Percentiles rank a stretch among this genome's conserved stretches.
Evolutionary conservation across 2,888 invertebrate genomes (phyloP).

Genomic region (Mythimna albipuncta): DNA sequence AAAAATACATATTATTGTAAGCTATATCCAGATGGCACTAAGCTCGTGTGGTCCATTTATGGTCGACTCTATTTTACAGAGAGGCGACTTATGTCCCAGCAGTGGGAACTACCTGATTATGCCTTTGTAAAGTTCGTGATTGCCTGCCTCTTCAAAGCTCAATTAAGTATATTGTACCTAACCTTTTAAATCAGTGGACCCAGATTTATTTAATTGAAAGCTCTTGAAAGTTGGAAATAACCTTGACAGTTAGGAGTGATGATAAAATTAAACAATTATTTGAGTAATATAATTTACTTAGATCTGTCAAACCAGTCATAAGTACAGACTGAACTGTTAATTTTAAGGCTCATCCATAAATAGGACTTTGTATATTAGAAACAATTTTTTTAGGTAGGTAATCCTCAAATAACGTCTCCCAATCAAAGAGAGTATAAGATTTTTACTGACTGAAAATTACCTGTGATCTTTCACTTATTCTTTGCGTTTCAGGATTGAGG

Average conservation of each 20-base stretch:
- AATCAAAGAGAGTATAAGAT: no score
- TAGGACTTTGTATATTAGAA: no score
- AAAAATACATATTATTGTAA: no score
- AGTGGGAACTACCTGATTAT: background rate
- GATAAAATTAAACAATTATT: conserved; percentile 1
- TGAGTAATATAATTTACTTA: background rate
- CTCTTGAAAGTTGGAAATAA: background rate
- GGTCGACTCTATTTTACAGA: background rate
- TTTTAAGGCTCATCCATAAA: no score
- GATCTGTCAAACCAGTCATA: no score
- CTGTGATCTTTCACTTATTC: no score
- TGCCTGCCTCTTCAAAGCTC: background rate
- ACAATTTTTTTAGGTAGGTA: no score
- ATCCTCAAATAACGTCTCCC: no score
- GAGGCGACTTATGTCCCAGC: background rate
- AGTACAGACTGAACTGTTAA: no score
- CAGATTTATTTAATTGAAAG: conserved; percentile 1
- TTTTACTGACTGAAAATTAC: no score
- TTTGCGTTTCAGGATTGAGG: no score
- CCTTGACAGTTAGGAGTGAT: background rate
- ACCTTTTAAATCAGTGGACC: conserved; percentile 1
- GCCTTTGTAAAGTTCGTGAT: background rate
- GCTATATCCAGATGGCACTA: background rate
- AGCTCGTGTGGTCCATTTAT: background rate
- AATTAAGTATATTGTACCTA: background rate